Evolutionary conservation across 1,140 invertebrate species (phyloP), one percentile per base, ranked within the genome.

Genomic region (Berghia stephanieae): DNA sequence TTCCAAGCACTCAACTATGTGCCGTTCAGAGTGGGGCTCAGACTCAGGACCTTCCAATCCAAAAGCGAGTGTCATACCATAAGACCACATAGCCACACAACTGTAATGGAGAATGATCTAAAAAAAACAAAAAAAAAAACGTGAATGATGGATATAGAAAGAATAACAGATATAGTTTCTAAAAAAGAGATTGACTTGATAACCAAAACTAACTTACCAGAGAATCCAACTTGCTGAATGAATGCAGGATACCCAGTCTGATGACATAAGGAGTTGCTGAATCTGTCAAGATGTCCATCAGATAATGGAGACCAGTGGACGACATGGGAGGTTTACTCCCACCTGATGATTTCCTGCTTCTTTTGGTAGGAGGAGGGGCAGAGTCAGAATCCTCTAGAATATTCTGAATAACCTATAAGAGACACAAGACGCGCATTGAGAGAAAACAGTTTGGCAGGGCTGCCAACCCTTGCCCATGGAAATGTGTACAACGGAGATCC

Each of bases 171-270:
- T 8, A 38, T 60, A 24, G 21, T 34, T 1, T 6, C 57, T 27
- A 27, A 24, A 27, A 10, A 60, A 21, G 21, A 60, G n/a, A 60
- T 31, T 27, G n/a, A 60, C 55, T 27, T 8, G 8, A 6, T 60
- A 60, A 27, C 8, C 49, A 10, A 31, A 75, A 57, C 73, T 75
- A 43, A 34, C 27, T n/a, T 40, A 74, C 70, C 67, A 49, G 43
- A 34, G 44, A 43, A 27, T 69, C 40, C 36, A 38, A 42, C 36
- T 46, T 42, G 0, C 0, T 0, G 4, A 67, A 42, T 6, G 60
- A 24, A 13, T 27, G 46, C 71, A 80, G 36, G 52, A 80, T 68
- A 2, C 52, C 49, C 8, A 43, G 24, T 44, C 70, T 76, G 36
- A 80, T 21, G 18, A 36, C 55, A n/a, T 4, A 3, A 18, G 21